phyloP scores from a whole-genome alignment of 2,797 vertebrate genomes.

The Gallirallus australis region DNA sequence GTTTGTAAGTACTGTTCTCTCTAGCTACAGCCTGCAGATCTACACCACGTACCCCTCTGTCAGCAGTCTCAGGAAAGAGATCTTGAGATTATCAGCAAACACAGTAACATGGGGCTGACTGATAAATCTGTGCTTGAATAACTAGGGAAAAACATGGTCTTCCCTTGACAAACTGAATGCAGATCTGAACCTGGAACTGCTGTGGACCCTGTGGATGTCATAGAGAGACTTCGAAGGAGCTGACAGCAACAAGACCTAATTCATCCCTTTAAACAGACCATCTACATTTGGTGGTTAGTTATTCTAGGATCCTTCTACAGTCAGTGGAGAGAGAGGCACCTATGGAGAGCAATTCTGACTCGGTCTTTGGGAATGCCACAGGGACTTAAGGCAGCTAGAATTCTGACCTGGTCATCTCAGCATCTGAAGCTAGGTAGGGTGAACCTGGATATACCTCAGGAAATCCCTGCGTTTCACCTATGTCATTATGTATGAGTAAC shows the following conservation, averaged over 20 bases:
- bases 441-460: background rate
- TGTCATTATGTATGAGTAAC: background rate
- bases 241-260: background rate
- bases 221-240: background rate
- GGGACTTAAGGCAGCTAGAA: background rate
- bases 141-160: background rate
- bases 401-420: background rate
- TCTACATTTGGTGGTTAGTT: background rate
- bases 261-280: background rate
- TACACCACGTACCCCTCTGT: background rate
- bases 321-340: background rate
- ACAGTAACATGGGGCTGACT: background rate
- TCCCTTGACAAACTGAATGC: background rate
- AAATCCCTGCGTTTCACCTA: background rate
- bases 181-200: background rate
- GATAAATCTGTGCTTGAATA: background rate
- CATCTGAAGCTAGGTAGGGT: background rate
- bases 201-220: background rate
- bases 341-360: background rate
- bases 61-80: constrained; percentile 14
- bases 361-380: fast-evolving
- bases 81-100: constrained; percentile 34
- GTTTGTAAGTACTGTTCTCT: background rate
- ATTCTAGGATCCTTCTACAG: background rate
- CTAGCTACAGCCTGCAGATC: background rate